Base-by-base conservation (phyloP, 2,113 vertebrate species). In the Petroica traversi region DNA sequence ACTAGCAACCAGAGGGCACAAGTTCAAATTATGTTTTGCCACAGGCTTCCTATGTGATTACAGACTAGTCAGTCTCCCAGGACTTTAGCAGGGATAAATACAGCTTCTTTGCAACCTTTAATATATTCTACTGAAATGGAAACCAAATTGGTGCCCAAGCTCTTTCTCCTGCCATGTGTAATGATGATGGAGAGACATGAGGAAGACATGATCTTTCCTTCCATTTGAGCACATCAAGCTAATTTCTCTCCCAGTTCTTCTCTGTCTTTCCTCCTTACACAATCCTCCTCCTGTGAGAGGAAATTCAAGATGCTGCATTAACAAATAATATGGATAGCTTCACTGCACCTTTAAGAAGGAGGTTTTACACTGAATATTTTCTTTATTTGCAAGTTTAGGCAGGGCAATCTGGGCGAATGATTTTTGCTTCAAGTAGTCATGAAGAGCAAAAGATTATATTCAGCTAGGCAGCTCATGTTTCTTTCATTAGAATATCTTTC, bases 31-130 rank as follows among this genome's bases (percentile, higher is more conserved):
- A 64, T 36, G 36, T 48, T 91, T 89, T 89, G 84, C 84, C 81
- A 76, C 62, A 95, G 86, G 54, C 78, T 93, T 94, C 84, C 80
- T 79, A 6, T 89, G 58, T 89, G 87, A 91, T 96, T 95, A 92
- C 54, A 94, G 91, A 75, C 57, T 72, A 52, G 64, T 52, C 52
- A 75, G 52, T 82, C 51, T 75, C 73, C 49, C 40, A 54, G 49
- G 59, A 49, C 25, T 82, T 79, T 57, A 87, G 57, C 38, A 91
- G 26, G 23, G 68, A 89, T 89, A 95, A 95, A 84, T 52, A 68
- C 19, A 74, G 57, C 25, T 87, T 63, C 51, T 79, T 92, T 33
- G 52, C 19, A 95, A 23, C 26, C 43, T 81, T 83, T 72, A 67
- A 67, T 87, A 75, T 68, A 48, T 79, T 61, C 54, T 68, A 78